These are phyloP conservation scores for Calidris pygmaea DNA, from an alignment of 2,113 vertebrate species.

Conservation along the genomic window DNA sequence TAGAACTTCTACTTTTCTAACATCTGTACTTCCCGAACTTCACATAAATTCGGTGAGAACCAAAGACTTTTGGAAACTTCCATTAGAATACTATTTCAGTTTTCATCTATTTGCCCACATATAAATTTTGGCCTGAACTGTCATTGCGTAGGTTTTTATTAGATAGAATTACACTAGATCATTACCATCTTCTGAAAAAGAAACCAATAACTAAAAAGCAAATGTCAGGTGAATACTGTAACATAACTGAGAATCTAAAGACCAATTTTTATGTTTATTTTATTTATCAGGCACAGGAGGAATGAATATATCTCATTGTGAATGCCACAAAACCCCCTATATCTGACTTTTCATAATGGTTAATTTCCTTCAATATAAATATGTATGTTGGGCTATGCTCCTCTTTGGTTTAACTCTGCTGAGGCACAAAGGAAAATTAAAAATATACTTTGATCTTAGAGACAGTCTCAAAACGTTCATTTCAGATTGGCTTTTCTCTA, in stretches of 20 bases:
- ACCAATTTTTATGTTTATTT: neutral
- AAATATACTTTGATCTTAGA: neutral
- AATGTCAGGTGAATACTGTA: neutral
- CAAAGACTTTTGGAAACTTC: neutral
- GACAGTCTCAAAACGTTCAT: neutral
- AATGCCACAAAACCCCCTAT: neutral
- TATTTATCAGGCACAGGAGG: neutral
- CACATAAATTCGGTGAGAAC: neutral
- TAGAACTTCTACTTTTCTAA: neutral
- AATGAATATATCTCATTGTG: neutral
- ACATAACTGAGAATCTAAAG: neutral
- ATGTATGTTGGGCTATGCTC: neutral
- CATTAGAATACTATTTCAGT: neutral
- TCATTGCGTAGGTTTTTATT: neutral
- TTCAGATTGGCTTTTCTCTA: neutral
- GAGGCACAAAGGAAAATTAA: neutral
- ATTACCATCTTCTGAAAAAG: neutral
- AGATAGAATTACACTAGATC: neutral
- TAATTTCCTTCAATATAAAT: neutral
- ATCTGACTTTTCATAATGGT: neutral
- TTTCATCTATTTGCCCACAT: neutral
- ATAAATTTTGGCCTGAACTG: neutral
- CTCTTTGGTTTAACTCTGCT: neutral
- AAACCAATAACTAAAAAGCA: neutral
- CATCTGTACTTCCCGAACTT: neutral